Evolutionary conservation across 2,888 invertebrate genomes (phyloP), one percentile per base, ranked within the genome.

Genomic region (Hemistola chrysoprasaria): DNA sequence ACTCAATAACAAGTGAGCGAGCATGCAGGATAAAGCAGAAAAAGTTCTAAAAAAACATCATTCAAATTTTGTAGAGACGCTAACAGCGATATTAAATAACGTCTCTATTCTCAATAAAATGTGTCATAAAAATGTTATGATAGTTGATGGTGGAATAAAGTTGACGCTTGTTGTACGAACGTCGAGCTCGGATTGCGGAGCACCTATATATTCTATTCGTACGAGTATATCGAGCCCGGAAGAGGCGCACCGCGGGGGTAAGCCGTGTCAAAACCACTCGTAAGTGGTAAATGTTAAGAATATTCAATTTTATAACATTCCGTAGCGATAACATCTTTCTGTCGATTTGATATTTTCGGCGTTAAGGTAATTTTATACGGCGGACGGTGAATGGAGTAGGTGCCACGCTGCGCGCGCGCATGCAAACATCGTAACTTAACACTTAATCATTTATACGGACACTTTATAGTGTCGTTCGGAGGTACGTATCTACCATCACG

Each of bases 321-420:
- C 78, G 62, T 61, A 64, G 67, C 78, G 87, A 88, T 87, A 88
- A 78, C 81, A 86, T 87, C 86, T 78, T 70, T 66, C 75, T 85
- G 87, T 83, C 86, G 86, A 86, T 82, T 85, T 85, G 84, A 86
- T 85, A 82, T 84, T 87, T 86, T 86, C 82, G 85, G 85, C 83
- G 82, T 79, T 82, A 78, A 81, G 74, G 86, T 85, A 85, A 87
- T 80, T 70, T 81, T 80, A 84, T 81, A 77, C 68, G 62, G 46
- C 62, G 66, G 62, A 48, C 66, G 66, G 71, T 82, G 83, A 83
- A 84, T 86, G 86, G 83, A 76, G 53, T 53, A 59, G 80, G 62
- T 40, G 65, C 70, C 86, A 77, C 63, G 86, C 86, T 83, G 87
- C 69, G 87, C 72, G 75, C 65, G 72, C 74, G 78, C 75, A 63